These are phyloP conservation scores for Danio tinwini DNA, from an alignment of 2,797 vertebrate species.

Conservation along the genomic window DNA sequence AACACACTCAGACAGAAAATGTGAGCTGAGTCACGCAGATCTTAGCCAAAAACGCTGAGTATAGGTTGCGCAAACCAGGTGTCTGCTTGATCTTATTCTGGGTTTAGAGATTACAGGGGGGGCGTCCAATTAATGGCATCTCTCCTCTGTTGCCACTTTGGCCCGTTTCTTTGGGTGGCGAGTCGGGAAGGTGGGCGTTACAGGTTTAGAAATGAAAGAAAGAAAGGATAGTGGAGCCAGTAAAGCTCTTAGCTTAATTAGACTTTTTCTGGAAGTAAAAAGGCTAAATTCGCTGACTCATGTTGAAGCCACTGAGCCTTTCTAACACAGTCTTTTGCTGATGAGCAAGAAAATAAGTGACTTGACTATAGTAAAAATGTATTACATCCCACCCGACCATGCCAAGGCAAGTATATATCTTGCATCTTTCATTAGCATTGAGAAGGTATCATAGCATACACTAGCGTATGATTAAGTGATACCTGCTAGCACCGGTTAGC, in stretches of 20 bases:
- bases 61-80: conserved; percentile 9
- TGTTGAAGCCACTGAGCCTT: conserved; percentile 39
- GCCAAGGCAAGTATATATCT: conserved; percentile 13
- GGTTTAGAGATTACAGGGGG: conserved; percentile 39
- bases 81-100: conserved; percentile 33
- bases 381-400: conserved; percentile 22
- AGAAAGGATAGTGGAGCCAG: conserved; percentile 74
- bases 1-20: conserved; percentile 23
- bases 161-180: conserved; percentile 27
- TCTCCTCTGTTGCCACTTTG: conserved; percentile 8
- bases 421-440: conserved; percentile 2
- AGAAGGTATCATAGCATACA: neutral
- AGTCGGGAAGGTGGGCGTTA: conserved; percentile 67
- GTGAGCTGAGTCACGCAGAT: conserved; percentile 19
- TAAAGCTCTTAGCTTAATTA: conserved; percentile 92
- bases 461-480: neutral
- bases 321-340: conserved; percentile 55
- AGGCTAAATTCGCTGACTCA: conserved; percentile 69
- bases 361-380: conserved; percentile 40
- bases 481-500: too few species aligned
- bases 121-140: conserved; percentile 48
- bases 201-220: conserved; percentile 68
- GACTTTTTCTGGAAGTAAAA: conserved; percentile 77
- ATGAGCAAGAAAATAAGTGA: conserved; percentile 63
- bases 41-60: conserved; percentile 10